These are phyloP conservation scores for Orthochromis malagaraziensis DNA, from an alignment of 2,113 vertebrate genomes.

Conservation along the genomic window DNA sequence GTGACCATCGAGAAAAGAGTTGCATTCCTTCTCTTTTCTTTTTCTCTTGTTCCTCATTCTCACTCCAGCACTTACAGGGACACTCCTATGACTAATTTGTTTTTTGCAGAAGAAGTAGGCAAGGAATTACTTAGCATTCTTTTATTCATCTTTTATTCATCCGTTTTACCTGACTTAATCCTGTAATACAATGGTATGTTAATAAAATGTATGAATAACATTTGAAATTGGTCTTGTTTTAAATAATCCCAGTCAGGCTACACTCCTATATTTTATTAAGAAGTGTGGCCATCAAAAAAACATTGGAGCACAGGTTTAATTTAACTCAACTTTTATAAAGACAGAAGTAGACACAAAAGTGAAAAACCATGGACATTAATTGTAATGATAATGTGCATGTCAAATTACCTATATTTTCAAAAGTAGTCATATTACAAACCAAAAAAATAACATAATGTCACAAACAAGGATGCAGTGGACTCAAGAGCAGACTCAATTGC, in stretches of 20 bases:
- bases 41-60: background rate
- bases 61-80: background rate
- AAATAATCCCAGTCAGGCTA: background rate
- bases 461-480: no score
- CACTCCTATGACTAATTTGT: background rate
- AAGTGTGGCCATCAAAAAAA: background rate
- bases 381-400: fast-evolving
- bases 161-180: background rate
- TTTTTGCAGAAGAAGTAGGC: background rate
- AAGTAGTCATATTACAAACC: background rate
- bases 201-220: background rate
- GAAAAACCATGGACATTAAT: background rate
- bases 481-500: no score
- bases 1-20: background rate
- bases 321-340: background rate
- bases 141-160: fast-evolving
- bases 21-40: background rate
- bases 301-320: fast-evolving
- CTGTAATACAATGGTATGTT: background rate
- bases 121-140: background rate
- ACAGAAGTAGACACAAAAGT: background rate
- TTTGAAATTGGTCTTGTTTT: background rate
- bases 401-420: background rate
- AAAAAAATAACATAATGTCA: background rate
- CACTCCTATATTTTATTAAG: background rate